phyloP scores from a whole-genome alignment of 2,797 vertebrate genomes.

The Intellagama lesueurii region DNA sequence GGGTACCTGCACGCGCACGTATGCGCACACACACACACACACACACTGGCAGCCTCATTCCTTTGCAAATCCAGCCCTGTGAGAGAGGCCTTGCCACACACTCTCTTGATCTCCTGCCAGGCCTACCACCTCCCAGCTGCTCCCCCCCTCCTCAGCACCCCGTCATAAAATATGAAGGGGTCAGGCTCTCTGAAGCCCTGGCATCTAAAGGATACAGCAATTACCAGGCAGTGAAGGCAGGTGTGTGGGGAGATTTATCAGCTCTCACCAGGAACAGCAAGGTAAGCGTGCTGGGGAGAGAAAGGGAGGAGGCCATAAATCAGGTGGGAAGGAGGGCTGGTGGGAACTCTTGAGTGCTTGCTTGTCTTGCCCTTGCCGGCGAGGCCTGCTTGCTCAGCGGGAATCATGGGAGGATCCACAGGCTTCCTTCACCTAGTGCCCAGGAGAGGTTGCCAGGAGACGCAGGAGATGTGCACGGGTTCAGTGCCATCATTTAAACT shows the following conservation, averaged over 20 bases:
- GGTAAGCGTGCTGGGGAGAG: not conserved
- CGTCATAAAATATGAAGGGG: not conserved
- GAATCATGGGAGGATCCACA: not conserved
- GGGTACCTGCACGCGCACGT: not conserved
- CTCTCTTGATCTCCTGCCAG: too few species aligned
- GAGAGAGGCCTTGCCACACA: too few species aligned
- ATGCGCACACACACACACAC: not conserved
- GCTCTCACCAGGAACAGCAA: not conserved
- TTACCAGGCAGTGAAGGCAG: slow-evolving; percentile 8
- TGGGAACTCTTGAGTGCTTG: not conserved
- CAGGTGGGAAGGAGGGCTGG: not conserved
- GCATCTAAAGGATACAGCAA: slow-evolving; percentile 28
- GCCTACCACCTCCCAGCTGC: too few species aligned
- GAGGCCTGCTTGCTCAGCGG: not conserved
- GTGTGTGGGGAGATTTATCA: slow-evolving; percentile 35
- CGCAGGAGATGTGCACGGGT: not conserved
- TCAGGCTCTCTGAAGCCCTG: not conserved
- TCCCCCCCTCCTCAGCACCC: not conserved
- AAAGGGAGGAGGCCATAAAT: not conserved
- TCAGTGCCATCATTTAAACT: slow-evolving; percentile 34
- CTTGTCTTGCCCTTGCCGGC: not conserved
- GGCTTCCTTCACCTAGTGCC: not conserved
- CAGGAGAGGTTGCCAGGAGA: slow-evolving; percentile 23
- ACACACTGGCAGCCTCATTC: not conserved
- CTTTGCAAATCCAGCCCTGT: too few species aligned